A percentile compares a stretch with the other conserved stretches of the same genome.
Conservation (phyloP, 2,888 invertebrate species). For the Lasioglossum pauxillum region DNA sequence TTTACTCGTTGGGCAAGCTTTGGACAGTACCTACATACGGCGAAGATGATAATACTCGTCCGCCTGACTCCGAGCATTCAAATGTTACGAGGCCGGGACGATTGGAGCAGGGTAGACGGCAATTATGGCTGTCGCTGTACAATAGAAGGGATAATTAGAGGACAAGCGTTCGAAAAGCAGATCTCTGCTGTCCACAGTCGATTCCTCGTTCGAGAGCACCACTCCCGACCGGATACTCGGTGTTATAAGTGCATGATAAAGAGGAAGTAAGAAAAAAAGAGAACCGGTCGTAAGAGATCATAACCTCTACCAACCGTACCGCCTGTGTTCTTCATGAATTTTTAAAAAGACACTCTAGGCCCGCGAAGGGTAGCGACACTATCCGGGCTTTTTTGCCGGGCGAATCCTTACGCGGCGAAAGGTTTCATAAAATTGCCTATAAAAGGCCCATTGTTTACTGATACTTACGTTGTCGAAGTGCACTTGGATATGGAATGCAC, state of each 20-base stretch:
- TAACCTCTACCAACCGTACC: slow-evolving; percentile 38
- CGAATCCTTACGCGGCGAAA: slow-evolving; percentile 6
- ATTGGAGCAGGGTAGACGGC: neutral
- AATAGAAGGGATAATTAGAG: neutral
- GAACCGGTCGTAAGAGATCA: slow-evolving; percentile 39
- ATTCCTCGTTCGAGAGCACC: neutral
- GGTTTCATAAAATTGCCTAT: slow-evolving; percentile 32
- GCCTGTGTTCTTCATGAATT: slow-evolving; percentile 37
- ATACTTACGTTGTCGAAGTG: neutral
- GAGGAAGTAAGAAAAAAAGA: slow-evolving; percentile 37
- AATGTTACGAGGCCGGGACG: neutral
- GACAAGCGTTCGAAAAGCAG: neutral
- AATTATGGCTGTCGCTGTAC: neutral
- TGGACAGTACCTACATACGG: neutral
- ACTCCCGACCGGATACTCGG: neutral
- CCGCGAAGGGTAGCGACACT: slow-evolving; percentile 6
- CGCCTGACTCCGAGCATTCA: neutral
- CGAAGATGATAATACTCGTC: neutral
- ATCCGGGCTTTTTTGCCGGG: slow-evolving; percentile 13
- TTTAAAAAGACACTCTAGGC: slow-evolving; percentile 27
- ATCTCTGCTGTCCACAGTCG: neutral
- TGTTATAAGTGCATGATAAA: slow-evolving; percentile 39
- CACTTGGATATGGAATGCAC: too few relatives aligned
- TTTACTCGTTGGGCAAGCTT: neutral
- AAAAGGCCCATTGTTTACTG: slow-evolving; percentile 3